Percentiles rank a stretch among this genome's conserved stretches.
Conservation (phyloP, 2,888 invertebrate species). For the Chesias legatella region DNA sequence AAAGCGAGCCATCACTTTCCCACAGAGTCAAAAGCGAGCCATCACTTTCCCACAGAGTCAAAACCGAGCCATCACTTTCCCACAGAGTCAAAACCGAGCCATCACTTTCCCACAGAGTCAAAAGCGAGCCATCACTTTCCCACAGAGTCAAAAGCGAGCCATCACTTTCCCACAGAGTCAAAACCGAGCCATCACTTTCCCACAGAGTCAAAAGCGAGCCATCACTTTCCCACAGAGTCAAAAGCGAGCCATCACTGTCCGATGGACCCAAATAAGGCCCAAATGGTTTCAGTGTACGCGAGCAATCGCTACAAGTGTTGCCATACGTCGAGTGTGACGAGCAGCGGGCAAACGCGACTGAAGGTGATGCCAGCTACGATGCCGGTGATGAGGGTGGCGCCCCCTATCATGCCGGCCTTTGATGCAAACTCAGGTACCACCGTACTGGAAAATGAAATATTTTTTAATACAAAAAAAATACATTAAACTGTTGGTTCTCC, state of each 20-base stretch:
- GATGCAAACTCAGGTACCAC: constrained; percentile 91
- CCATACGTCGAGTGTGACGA: constrained; percentile 66
- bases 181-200: no score
- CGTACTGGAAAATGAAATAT: constrained; percentile 75
- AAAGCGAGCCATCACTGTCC: constrained; percentile 27
- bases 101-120: no score
- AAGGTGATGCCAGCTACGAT: constrained; percentile 90
- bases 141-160: no score
- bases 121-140: no score
- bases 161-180: no score
- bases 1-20: no score
- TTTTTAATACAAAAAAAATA: not conserved
- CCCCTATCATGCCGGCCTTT: constrained; percentile 97
- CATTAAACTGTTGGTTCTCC: no score
- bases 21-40: no score
- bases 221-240: constrained; percentile 6
- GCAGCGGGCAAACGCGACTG: constrained; percentile 84
- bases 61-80: no score
- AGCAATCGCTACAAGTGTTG: constrained; percentile 52
- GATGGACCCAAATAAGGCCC: constrained; percentile 41
- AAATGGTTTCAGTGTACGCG: constrained; percentile 39
- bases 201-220: no score
- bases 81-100: no score
- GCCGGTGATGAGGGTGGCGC: constrained; percentile 94
- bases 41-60: no score